These are phyloP conservation scores for Drosophila melanosoma DNA, from an alignment of 2,888 invertebrate species.

Conservation along the genomic window DNA sequence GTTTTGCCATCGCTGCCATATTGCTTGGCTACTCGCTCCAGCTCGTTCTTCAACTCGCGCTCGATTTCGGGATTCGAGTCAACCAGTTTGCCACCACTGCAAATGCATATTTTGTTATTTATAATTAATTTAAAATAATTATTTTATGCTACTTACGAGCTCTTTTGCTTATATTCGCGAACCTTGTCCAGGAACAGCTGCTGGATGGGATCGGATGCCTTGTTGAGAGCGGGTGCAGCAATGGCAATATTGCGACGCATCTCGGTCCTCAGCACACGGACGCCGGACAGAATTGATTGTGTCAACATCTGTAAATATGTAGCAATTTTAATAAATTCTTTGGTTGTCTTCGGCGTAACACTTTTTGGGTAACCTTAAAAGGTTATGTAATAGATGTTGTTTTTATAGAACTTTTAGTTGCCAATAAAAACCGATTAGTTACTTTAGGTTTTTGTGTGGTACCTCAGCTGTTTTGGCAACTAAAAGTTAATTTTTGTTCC, in stretches of 20 bases:
- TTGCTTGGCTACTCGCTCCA: constrained; percentile 92
- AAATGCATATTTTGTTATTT: constrained; percentile 37
- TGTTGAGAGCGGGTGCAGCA: constrained; percentile 88
- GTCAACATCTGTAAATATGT: constrained; percentile 86
- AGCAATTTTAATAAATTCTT: background rate
- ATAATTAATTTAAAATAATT: background rate
- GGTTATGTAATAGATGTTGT: constrained; percentile 77
- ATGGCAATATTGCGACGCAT: constrained; percentile 90
- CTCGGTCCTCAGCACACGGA: constrained; percentile 86
- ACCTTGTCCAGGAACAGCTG: constrained; percentile 97
- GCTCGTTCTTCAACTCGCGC: constrained; percentile 90
- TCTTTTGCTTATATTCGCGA: constrained; percentile 94
- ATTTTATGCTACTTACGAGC: constrained; percentile 88
- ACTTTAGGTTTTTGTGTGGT: background rate
- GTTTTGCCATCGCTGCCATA: constrained; percentile 91
- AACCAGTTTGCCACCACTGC: constrained; percentile 92
- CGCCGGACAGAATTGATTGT: constrained; percentile 86
- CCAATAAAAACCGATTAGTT: background rate
- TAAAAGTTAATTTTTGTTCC: background rate
- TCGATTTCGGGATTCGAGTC: constrained; percentile 92
- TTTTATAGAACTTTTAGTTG: background rate
- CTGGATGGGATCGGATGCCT: constrained; percentile 95
- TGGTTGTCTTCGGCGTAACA: background rate
- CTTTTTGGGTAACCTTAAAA: constrained; percentile 76
- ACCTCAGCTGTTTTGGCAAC: background rate